These are phyloP conservation scores for Equus quagga DNA, from an alignment of 2,113 vertebrate genomes.

Conservation along the genomic window DNA sequence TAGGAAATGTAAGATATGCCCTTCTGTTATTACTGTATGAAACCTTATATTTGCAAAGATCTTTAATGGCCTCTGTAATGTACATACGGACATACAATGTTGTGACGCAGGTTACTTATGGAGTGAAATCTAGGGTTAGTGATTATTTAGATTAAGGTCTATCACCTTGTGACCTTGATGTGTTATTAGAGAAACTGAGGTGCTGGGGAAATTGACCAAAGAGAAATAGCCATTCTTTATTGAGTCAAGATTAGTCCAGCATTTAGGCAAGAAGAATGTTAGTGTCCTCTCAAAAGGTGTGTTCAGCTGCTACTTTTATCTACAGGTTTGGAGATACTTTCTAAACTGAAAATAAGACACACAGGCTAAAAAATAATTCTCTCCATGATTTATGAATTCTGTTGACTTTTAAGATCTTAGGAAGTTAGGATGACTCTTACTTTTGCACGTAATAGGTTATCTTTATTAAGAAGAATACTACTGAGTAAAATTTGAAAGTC, in stretches of 20 bases:
- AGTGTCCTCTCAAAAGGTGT: background rate
- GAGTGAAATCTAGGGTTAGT: background rate
- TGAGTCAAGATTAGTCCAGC: background rate
- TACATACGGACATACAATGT: background rate
- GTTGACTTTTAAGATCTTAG: background rate
- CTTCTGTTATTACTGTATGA: background rate
- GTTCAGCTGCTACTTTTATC: background rate
- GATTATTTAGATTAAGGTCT: background rate
- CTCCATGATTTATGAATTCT: background rate
- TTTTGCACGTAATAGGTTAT: background rate
- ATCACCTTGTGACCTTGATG: background rate
- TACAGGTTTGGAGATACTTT: background rate
- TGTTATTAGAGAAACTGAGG: conserved; percentile 9
- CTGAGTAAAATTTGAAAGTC: background rate
- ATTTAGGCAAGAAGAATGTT: background rate
- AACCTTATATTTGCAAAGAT: background rate
- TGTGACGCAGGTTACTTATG: background rate
- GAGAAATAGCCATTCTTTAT: background rate
- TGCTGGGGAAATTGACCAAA: background rate
- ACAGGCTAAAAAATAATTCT: background rate
- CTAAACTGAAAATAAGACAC: background rate
- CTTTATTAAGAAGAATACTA: conserved; percentile 14
- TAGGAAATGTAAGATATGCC: background rate
- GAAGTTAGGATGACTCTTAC: background rate
- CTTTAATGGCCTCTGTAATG: background rate